Evolutionary conservation across 2,888 invertebrate genomes (phyloP), one percentile per base, ranked within the genome.

Genomic region (Leptothorax acervorum): DNA sequence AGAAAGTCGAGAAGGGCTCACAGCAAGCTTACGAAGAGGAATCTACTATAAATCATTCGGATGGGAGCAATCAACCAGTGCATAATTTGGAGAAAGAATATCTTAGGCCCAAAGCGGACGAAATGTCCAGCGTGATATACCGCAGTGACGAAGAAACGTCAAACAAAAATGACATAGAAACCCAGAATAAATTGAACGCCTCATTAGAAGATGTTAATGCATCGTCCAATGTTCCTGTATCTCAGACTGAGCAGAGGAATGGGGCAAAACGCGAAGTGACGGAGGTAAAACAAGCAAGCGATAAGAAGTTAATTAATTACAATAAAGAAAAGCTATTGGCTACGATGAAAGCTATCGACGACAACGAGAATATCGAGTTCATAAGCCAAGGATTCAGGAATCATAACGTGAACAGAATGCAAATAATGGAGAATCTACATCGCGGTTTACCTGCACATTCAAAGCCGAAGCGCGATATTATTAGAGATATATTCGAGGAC

Each of bases 331-430:
- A 96, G 91, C 93, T 97, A 62, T 94, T 97, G 75, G 96, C 96
- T 18, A 96, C 96, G 2, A 95, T 97, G 84, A 96, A 96, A 90
- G 96, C 96, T 35, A 97, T 97, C 86, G 97, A 97, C 91, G 95
- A 96, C 84, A 95, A 95, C 60, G 94, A 94, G 68, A 94, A 94
- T 76, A 92, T 94, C 57, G 94, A 94, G 75, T 93, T 92, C 84
- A 15, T 92, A 23, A 84, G 88, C 35, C 76, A 74, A 66, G 82
- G 75, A 48, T 86, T 78, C 62, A 83, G 51, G 48, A 91, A 90
- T 82, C 88, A 90, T 68, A 93, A 92, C 79, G 53, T 83, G 71
- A 89, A 83, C n/a, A 90, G 92, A 78, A 92, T 92, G 28, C 93
- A 93, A 87, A 93, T 94, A 57, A 93, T 93, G 28, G 94, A 94